phyloP scores from a whole-genome alignment of 2,113 vertebrate species.

The Corynorhinus townsendii region DNA sequence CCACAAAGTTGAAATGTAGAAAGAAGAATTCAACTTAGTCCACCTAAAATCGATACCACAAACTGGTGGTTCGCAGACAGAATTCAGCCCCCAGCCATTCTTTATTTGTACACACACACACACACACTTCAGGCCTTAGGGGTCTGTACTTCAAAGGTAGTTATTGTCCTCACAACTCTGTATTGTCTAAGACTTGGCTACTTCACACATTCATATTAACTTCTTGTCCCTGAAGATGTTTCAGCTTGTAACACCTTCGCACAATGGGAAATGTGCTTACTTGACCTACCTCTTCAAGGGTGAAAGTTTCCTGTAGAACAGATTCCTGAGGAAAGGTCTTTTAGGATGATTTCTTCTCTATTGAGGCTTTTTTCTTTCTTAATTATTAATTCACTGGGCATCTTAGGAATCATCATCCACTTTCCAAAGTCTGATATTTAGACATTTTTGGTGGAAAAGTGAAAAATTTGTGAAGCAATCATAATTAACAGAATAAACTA shows the following conservation, averaged over 20 bases:
- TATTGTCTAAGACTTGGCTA: not conserved
- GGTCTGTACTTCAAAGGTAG: not conserved
- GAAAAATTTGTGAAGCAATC: not conserved
- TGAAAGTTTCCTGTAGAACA: not conserved
- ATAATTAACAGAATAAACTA: slow-evolving; percentile 6
- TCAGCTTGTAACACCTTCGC: not conserved
- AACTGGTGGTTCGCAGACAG: not conserved
- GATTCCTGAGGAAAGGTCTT: not conserved
- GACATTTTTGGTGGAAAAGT: not conserved
- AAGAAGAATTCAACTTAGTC: not conserved
- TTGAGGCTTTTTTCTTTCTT: not conserved
- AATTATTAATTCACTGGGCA: not conserved
- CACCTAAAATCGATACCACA: not conserved
- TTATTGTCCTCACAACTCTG: not conserved
- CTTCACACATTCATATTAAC: not conserved
- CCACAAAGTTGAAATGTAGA: not conserved
- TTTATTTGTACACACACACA: not conserved
- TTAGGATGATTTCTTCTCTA: not conserved
- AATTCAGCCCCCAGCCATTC: not conserved
- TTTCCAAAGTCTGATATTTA: slow-evolving; percentile 21
- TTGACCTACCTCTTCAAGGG: not conserved
- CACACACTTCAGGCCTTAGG: not conserved
- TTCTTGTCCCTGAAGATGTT: not conserved
- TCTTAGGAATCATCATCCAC: not conserved
- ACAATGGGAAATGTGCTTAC: not conserved